These are phyloP conservation scores for Electrophaes corylata DNA, from an alignment of 2,888 invertebrate species.

Conservation along the genomic window DNA sequence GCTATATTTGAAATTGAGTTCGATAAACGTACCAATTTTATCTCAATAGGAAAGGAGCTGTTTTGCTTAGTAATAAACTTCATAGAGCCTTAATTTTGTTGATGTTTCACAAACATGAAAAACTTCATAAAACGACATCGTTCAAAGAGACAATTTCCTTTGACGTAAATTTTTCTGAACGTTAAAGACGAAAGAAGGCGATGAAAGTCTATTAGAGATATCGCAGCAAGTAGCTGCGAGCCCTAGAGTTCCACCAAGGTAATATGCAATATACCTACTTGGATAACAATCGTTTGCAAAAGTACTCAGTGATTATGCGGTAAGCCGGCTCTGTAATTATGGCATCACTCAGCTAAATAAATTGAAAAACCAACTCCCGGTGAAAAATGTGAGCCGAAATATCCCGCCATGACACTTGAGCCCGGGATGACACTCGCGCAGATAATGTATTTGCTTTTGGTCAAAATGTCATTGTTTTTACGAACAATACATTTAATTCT, in stretches of 20 bases:
- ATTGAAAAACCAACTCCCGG: constrained; percentile 77
- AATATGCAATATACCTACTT: constrained; percentile 16
- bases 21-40: background rate
- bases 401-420: constrained; percentile 69
- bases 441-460: constrained; percentile 77
- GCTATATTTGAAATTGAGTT: too few relatives aligned
- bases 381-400: constrained; percentile 71
- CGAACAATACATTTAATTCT: constrained; percentile 63
- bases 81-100: constrained; percentile 3
- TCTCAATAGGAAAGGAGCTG: constrained; percentile 18
- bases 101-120: constrained; percentile 20
- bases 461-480: constrained; percentile 70
- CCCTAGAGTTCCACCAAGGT: constrained; percentile 8
- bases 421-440: constrained; percentile 65
- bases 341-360: constrained; percentile 77
- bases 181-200: constrained; percentile 44
- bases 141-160: constrained; percentile 25
- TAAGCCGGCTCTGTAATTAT: constrained; percentile 71
- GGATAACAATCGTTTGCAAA: constrained; percentile 44
- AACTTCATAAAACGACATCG: constrained; percentile 11
- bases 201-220: constrained; percentile 30
- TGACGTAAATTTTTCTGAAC: constrained; percentile 45
- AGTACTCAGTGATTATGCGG: constrained; percentile 66
- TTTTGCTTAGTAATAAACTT: constrained; percentile 8
- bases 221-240: constrained; percentile 15